Evolutionary conservation across 2,797 vertebrate genomes (phyloP).

Genomic region (Hirundo rustica): DNA sequence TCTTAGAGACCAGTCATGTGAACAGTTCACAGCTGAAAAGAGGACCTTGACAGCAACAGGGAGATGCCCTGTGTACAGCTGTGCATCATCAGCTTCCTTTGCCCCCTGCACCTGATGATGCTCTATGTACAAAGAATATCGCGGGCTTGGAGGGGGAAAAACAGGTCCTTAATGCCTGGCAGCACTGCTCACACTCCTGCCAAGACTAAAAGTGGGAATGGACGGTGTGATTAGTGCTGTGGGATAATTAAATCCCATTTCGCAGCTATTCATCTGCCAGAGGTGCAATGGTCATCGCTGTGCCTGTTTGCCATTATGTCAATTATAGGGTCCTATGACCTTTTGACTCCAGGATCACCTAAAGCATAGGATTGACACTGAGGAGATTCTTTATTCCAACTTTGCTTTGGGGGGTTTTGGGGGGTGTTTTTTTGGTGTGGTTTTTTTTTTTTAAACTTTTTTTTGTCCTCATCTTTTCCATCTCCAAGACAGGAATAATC

Average conservation of each 20-base stretch:
- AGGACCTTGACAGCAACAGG: background rate
- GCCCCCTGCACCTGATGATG: background rate
- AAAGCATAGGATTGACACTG: background rate
- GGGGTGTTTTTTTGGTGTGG: background rate
- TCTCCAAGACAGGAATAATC: background rate
- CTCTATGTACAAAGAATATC: background rate
- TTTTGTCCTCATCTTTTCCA: background rate
- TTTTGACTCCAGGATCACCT: background rate
- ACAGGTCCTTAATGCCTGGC: background rate
- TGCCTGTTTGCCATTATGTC: background rate
- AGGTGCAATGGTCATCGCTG: background rate
- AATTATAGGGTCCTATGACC: background rate
- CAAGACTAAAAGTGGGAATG: background rate
- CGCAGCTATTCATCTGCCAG: background rate
- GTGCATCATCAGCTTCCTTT: background rate
- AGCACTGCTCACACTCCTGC: background rate
- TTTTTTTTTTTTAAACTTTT: background rate
- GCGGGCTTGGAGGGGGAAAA: background rate
- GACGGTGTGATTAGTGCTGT: background rate
- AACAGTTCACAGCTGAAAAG: background rate
- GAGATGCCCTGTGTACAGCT: background rate
- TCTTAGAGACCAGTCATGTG: background rate
- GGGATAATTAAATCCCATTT: conserved; percentile 10
- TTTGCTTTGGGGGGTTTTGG: background rate
- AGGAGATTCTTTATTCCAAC: background rate